Evolutionary conservation across 2,113 vertebrate species (phyloP).

Genomic region (Microcebus murinus): DNA sequence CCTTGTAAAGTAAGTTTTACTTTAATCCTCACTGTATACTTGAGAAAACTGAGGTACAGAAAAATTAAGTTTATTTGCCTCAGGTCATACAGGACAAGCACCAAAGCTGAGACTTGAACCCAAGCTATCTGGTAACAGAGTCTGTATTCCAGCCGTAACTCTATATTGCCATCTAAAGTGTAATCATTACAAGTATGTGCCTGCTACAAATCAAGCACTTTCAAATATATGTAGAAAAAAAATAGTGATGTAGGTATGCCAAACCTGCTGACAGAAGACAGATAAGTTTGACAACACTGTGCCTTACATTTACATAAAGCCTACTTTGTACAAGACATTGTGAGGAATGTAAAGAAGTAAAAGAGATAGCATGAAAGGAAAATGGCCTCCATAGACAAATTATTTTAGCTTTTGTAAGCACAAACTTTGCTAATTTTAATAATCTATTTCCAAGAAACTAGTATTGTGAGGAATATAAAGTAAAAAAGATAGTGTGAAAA

Average conservation of each 20-base stretch:
- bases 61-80: background rate
- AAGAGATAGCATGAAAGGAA: background rate
- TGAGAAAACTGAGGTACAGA: background rate
- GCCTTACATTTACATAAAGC: background rate
- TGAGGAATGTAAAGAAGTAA: background rate
- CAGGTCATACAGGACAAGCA: background rate
- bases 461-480: background rate
- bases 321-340: background rate
- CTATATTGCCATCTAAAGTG: background rate
- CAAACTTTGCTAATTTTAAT: background rate
- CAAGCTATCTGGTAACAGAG: background rate
- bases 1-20: background rate
- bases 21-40: background rate
- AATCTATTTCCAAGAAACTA: slow-evolving; percentile 24
- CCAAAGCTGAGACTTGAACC: slow-evolving; percentile 20
- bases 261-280: background rate
- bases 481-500: background rate
- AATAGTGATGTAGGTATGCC: background rate
- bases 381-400: background rate
- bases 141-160: background rate
- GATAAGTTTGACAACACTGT: background rate
- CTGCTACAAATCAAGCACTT: background rate
- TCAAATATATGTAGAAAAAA: background rate
- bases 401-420: background rate
- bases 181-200: background rate